Percentiles rank a stretch among this genome's conserved stretches.
These are phyloP conservation scores for Pluvialis apricaria DNA, from an alignment of 2,113 vertebrate genomes.

Conservation along the genomic window DNA sequence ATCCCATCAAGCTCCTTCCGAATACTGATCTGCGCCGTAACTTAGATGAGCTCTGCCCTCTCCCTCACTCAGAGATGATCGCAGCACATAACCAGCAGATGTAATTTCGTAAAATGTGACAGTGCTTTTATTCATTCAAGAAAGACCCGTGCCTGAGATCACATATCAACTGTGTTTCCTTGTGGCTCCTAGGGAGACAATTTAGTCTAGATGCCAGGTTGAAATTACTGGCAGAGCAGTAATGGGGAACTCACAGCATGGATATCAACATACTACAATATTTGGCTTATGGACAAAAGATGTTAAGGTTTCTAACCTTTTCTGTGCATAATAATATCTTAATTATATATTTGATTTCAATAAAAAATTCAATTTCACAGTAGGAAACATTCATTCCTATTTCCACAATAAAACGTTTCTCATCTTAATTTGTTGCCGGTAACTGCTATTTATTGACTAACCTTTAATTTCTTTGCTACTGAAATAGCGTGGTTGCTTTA, in stretches of 20 bases:
- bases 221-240: slow-evolving; percentile 41
- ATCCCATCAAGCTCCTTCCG: background rate
- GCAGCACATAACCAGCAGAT: background rate
- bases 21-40: background rate
- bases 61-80: slow-evolving; percentile 2
- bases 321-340: slow-evolving; percentile 23
- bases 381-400: background rate
- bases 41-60: slow-evolving; percentile 23
- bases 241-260: slow-evolving; percentile 26
- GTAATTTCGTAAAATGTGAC: slow-evolving; percentile 15
- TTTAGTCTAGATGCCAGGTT: slow-evolving; percentile 36
- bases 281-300: slow-evolving; percentile 35
- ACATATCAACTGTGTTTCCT: slow-evolving; percentile 17
- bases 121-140: slow-evolving; percentile 42
- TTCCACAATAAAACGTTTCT: background rate
- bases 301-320: slow-evolving; percentile 44
- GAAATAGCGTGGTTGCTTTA: background rate
- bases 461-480: background rate
- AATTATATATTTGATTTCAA: slow-evolving; percentile 46
- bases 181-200: slow-evolving; percentile 19
- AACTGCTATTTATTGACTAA: slow-evolving; percentile 20
- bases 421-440: slow-evolving; percentile 12
- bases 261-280: background rate
- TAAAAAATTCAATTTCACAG: slow-evolving; percentile 38
- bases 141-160: background rate